Percentiles rank a stretch among this genome's conserved stretches.
These are phyloP conservation scores for Hydropotes inermis DNA, from an alignment of 2,113 vertebrate species.

Conservation along the genomic window DNA sequence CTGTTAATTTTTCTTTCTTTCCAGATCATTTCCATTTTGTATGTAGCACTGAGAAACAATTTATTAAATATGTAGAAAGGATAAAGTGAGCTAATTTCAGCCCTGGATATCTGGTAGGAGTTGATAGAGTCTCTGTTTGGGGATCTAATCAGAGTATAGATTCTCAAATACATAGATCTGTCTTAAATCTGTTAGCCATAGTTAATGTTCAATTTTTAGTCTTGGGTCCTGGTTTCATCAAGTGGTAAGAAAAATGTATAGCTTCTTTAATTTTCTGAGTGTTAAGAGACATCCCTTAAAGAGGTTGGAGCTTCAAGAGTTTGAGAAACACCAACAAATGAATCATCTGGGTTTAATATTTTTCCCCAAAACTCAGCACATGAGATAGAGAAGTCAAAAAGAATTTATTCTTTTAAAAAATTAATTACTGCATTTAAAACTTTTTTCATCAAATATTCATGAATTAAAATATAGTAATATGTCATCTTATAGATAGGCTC, in stretches of 20 bases:
- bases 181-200: constrained; percentile 37
- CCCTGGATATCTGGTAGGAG: constrained; percentile 37
- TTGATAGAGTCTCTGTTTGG: constrained; percentile 17
- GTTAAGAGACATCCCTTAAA: constrained; percentile 45
- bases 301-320: constrained; percentile 36
- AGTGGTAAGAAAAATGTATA: constrained; percentile 61
- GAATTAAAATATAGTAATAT: neutral
- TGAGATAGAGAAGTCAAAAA: neutral
- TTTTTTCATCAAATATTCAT: neutral
- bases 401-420: neutral
- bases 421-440: neutral
- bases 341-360: constrained; percentile 47
- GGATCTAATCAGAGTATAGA: constrained; percentile 13
- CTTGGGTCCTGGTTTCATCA: constrained; percentile 54
- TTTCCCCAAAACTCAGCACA: neutral
- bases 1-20: constrained; percentile 64
- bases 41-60: constrained; percentile 57
- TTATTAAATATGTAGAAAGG: constrained; percentile 59
- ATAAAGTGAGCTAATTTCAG: constrained; percentile 18
- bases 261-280: constrained; percentile 69
- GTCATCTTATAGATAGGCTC: neutral
- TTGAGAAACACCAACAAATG: constrained; percentile 48
- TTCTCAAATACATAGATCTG: constrained; percentile 44
- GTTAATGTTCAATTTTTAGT: constrained; percentile 35
- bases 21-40: constrained; percentile 60